A percentile compares a stretch with the other conserved stretches of the same genome.
Evolutionary conservation across 2,797 vertebrate genomes (phyloP).

Genomic region (Lepus townsendii): DNA sequence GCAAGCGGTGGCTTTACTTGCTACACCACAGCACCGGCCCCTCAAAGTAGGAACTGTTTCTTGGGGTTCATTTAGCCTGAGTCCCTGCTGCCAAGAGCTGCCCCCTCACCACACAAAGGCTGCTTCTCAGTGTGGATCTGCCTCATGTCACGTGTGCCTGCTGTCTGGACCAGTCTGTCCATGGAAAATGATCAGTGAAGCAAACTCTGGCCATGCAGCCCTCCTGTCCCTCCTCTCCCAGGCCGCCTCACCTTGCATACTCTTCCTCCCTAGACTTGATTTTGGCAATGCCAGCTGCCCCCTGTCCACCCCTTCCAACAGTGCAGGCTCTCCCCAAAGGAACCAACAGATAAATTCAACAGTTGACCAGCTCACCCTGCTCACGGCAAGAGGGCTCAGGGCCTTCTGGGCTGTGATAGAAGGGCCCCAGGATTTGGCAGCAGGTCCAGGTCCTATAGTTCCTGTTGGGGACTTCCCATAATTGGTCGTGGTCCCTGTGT

Average conservation of each 20-base stretch:
- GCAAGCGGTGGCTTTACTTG: too few relatives aligned
- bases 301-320: background rate
- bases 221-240: fast-evolving
- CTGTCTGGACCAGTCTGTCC: background rate
- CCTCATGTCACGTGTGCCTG: background rate
- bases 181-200: background rate
- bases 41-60: background rate
- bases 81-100: background rate
- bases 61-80: background rate
- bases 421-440: background rate
- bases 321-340: background rate
- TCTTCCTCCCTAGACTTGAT: background rate
- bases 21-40: too few relatives aligned
- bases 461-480: too few relatives aligned
- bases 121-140: background rate
- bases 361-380: background rate
- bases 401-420: background rate
- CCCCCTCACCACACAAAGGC: background rate
- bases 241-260: too few relatives aligned
- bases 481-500: background rate
- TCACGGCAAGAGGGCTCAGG: background rate
- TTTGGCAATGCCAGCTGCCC: background rate
- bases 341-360: background rate
- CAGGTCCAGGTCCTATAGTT: background rate
- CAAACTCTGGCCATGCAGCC: constrained; percentile 1